Conservation (phyloP, 1,140 invertebrate genomes). For the Trichoplusia ni region DNA sequence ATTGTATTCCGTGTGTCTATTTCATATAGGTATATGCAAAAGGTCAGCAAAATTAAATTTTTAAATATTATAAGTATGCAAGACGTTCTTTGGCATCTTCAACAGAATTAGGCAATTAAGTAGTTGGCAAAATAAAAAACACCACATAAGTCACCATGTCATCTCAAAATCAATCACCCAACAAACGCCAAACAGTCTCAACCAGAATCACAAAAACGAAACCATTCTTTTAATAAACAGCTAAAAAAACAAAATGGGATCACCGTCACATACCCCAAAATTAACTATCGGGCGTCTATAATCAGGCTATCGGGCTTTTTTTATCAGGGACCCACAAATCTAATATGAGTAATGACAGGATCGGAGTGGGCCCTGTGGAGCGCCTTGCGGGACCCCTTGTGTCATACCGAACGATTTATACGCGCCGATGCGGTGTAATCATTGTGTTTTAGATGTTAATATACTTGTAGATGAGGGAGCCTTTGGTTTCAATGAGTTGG, state of each 20-base stretch:
- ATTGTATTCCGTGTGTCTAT: no score
- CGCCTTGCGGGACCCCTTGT: constrained; percentile 54
- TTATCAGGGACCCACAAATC: constrained; percentile 46
- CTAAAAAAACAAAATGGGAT: constrained; percentile 47
- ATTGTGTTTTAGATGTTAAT: constrained; percentile 16
- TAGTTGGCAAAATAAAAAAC: no score
- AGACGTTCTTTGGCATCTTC: no score
- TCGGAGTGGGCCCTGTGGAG: constrained; percentile 50
- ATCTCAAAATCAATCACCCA: constrained; percentile 19
- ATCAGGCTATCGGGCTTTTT: constrained; percentile 67
- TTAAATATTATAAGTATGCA: no score
- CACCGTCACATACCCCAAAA: constrained; percentile 64
- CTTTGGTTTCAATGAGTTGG: not conserved
- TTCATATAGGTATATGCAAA: no score
- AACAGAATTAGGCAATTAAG: no score
- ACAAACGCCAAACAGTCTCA: constrained; percentile 31
- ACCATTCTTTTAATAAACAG: constrained; percentile 34
- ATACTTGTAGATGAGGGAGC: not conserved
- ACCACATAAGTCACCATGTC: no score
- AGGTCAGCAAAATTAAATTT: no score
- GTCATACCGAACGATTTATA: constrained; percentile 50
- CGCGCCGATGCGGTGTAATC: constrained; percentile 24
- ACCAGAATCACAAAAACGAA: constrained; percentile 43
- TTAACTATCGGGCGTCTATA: constrained; percentile 58
- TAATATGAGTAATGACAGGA: constrained; percentile 37